Conservation (phyloP, 2,888 invertebrate species). For the Pristionchus fissidentatus region DNA sequence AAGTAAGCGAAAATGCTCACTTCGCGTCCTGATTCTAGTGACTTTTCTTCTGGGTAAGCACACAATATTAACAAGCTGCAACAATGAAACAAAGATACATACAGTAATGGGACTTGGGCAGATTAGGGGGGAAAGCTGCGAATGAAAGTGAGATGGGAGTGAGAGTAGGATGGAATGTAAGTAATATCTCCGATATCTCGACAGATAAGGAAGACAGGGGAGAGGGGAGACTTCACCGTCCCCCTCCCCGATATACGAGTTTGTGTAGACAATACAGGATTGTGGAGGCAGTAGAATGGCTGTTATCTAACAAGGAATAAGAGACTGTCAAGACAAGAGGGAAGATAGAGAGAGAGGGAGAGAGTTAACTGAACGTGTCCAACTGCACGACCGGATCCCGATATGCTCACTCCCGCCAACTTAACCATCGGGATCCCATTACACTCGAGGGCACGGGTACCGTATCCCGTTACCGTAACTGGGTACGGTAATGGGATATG, state of each 20-base stretch:
- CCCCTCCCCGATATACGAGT: neutral
- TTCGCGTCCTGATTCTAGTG: too few species aligned
- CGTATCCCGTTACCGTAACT: neutral
- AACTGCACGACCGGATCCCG: slow-evolving; percentile 13
- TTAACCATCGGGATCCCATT: neutral
- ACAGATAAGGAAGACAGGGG: slow-evolving; percentile 36
- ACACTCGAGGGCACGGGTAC: slow-evolving; percentile 7
- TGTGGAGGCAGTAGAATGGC: slow-evolving; percentile 13
- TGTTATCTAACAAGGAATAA: slow-evolving; percentile 33
- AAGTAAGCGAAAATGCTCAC: too few species aligned
- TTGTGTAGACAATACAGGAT: slow-evolving; percentile 38
- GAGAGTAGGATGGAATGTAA: slow-evolving; percentile 19
- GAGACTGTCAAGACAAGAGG: slow-evolving; percentile 39
- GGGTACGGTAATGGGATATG: too few species aligned
- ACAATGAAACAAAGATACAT: too few species aligned
- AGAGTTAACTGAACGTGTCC: slow-evolving; percentile 38
- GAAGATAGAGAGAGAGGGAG: neutral
- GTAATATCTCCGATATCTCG: slow-evolving; percentile 38
- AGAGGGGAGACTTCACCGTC: too few species aligned
- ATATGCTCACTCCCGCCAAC: neutral
- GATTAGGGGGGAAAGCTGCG: slow-evolving; percentile 17
- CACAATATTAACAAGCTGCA: too few species aligned
- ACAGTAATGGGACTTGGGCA: too few species aligned
- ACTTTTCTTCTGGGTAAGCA: too few species aligned
- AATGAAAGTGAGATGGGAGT: slow-evolving; percentile 33